Base-by-base conservation (phyloP, 2,797 vertebrate species). In the Chelidonichthys spinosus region DNA sequence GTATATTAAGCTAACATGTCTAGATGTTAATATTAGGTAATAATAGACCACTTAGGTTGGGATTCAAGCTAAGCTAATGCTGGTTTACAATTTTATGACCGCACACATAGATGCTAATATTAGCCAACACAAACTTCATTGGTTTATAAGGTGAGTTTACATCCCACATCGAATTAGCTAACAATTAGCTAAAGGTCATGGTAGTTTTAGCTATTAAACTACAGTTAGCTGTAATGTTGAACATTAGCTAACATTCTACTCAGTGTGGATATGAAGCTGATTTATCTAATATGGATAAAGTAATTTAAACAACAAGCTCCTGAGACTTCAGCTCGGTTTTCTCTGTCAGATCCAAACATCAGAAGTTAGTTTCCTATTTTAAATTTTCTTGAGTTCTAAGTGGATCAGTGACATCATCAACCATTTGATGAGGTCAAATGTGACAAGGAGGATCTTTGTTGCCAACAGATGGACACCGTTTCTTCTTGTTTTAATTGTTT, bases 271-370 rank as follows among this genome's bases (percentile, higher is more conserved):
- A 17, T 52, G 5, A 52, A 32, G 25, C 7, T 32, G 11, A 37
- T n/a, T 7, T 36, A 55, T 13, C 55, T 40, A 25, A 40, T 15
- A 33, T 36, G 14, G 32, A 54, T 35, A 15, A 17, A 11, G 6
- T 40, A 25, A 25, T 25, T 25, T 25, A 25, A 25, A 25, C 25
- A 25, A 25, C 25, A 25, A 25, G 25, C 25, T 25, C 25, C 25
- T 25, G 49, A 49, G 5, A 39, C 37, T 56, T 54, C 53, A 40
- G 60, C 40, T 61, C 11, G 40, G 52, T 40, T 76, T 32, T 63
- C 76, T 86, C 80, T 62, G 56, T 86, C 68, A 68, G 47, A 75
- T 79, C 56, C 83, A 56, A 43, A 50, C 14, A 2, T 50, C 49
- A 53, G 18, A 33, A 53, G 32, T 32, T 2, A 53, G 25, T 53